Evolutionary conservation across 2,888 invertebrate species (phyloP).

Genomic region (Sarcophaga subvicina): DNA sequence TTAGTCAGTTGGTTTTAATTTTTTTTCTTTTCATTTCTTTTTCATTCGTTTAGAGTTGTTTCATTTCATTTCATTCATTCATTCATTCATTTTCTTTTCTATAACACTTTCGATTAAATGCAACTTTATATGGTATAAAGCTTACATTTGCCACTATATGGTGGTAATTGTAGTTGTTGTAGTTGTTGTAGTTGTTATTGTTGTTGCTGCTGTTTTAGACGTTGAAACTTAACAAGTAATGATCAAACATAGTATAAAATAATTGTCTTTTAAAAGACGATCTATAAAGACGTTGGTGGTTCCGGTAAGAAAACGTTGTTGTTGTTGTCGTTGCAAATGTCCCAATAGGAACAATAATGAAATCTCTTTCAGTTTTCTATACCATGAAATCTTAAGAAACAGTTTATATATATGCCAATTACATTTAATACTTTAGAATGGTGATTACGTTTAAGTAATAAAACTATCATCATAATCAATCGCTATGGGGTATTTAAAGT

Average conservation of each 20-base stretch:
- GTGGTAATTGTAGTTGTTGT: slow-evolving; percentile 16
- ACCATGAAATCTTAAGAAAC: background rate
- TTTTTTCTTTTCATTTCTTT: background rate
- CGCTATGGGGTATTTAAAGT: background rate
- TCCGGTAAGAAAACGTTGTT: slow-evolving; percentile 30
- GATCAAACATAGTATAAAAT: slow-evolving; percentile 31
- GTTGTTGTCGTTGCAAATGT: background rate
- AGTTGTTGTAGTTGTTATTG: background rate
- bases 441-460: no score
- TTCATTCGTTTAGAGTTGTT: background rate
- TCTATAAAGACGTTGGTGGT: slow-evolving; percentile 46
- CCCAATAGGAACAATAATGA: background rate
- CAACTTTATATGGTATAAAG: slow-evolving; percentile 53
- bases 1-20: background rate
- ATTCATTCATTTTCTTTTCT: slow-evolving; percentile 54
- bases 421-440: no score
- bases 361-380: background rate
- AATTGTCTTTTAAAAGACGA: slow-evolving; percentile 30
- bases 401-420: no score
- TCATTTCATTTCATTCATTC: slow-evolving; percentile 47
- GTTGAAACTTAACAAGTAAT: slow-evolving; percentile 25
- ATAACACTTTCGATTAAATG: slow-evolving; percentile 63
- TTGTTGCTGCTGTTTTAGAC: background rate
- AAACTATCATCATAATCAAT: no score
- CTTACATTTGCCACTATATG: background rate